Evolutionary conservation across 2,888 invertebrate genomes (phyloP), one percentile per base, ranked within the genome.

Genomic region (Trisateles emortualis): DNA sequence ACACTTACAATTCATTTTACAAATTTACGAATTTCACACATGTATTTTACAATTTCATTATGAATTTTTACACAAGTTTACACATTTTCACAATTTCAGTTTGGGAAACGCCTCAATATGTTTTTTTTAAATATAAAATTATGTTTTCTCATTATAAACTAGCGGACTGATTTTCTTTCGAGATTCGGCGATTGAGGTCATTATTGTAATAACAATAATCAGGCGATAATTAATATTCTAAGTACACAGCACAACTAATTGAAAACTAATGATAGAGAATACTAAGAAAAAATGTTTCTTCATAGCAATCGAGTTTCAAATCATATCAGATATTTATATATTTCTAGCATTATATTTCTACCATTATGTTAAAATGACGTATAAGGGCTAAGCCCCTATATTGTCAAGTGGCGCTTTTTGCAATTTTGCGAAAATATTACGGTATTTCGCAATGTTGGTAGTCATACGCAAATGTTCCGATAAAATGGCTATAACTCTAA

Each of bases 241-340:
- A 90, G 84, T 91, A 91, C 91, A 92, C 92, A 87, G 91, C 92
- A 92, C 92, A 89, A 89, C 90, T 92, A 91, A 90, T 84, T 78
- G 76, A 86, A 83, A 90, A 88, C 89, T 89, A 88, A 86, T 81
- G 81, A 86, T 84, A 87, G 86, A 87, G 84, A 84, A 80, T 85
- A 83, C 84, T 87, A 87, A 84, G 79, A 84, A 87, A 86, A 85
- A 81, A 76, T 79, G 77, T 76, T 71, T 72, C 54, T 59, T 48
- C 52, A 64, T 30, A 10, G 32, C 52, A 64, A 57, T 68, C 58
- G 76, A 79, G 79, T 84, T 83, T 84, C 84, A 81, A 78, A 76
- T 59, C 58, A 67, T 53, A 61, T 53, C 32, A 52, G 41, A 0
- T 11, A 9, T 45, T 17, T 41, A 17, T 9, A n/a, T n/a, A n/a